A percentile compares a stretch with the other conserved stretches of the same genome.
Evolutionary conservation across 92 coral and sea anemone genomes (phyloP).

Genomic region (Porites evermanni): DNA sequence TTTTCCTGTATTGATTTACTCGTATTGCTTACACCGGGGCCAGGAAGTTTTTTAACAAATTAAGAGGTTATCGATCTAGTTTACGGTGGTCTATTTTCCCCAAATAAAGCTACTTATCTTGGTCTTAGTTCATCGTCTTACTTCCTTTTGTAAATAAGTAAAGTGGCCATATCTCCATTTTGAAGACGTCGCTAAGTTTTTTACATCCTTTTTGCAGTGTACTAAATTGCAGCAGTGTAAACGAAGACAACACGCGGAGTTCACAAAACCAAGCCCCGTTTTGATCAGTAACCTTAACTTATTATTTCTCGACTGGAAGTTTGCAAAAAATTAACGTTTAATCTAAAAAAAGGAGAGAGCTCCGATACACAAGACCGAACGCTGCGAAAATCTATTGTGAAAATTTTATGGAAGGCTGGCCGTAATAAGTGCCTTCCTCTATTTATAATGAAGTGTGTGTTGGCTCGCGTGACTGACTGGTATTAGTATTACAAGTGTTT

Average conservation of each 20-base stretch:
- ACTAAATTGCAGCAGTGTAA: no score
- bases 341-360: background rate
- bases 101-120: background rate
- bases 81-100: background rate
- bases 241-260: no score
- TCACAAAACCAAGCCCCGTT: no score
- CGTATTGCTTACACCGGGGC: conserved; percentile 13
- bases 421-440: no score
- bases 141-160: background rate
- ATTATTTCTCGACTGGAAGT: background rate
- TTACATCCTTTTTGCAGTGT: no score
- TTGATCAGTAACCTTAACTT: no score
- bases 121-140: background rate
- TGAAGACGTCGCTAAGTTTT: background rate
- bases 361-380: no score
- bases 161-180: background rate
- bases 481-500: background rate
- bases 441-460: no score
- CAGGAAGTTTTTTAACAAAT: background rate
- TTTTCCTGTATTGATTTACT: conserved; percentile 34
- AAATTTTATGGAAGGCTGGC: no score
- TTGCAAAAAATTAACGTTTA: background rate
- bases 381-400: no score
- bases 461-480: background rate
- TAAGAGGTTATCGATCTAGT: background rate